These are phyloP conservation scores for Actinopyga echinites DNA, from an alignment of 53 echinoderm and acorn worm genomes.

Conservation along the genomic window DNA sequence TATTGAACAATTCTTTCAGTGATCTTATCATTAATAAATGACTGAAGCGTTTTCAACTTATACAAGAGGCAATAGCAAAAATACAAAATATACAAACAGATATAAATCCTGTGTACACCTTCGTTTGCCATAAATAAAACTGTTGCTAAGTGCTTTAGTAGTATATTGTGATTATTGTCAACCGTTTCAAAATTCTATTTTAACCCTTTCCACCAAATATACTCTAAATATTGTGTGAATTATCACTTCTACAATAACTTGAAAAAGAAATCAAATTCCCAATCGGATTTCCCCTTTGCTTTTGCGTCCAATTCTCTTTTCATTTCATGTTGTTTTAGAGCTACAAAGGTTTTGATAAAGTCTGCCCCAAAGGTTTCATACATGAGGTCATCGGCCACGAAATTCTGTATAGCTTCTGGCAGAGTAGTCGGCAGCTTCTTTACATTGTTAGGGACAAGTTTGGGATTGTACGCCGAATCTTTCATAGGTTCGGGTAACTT, in stretches of 20 bases:
- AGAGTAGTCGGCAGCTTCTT: constrained; percentile 56
- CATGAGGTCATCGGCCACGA: constrained; percentile 62
- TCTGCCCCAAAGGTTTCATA: constrained; percentile 67
- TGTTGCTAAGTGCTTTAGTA: too few species aligned
- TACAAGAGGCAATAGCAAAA: too few species aligned
- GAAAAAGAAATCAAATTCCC: constrained; percentile 56
- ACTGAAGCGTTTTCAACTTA: too few species aligned
- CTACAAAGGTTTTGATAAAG: constrained; percentile 66
- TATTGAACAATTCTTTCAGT: too few species aligned
- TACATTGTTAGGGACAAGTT: constrained; percentile 42
- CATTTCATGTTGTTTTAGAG: constrained; percentile 49
- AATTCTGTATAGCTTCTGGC: constrained; percentile 59
- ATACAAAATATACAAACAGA: too few species aligned
- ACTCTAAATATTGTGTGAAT: neutral
- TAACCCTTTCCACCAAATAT: too few species aligned
- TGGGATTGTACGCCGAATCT: constrained; percentile 49
- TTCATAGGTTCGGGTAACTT: constrained; percentile 42
- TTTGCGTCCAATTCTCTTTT: constrained; percentile 49
- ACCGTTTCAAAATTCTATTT: too few species aligned
- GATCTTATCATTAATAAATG: too few species aligned
- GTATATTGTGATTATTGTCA: too few species aligned
- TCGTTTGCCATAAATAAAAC: too few species aligned
- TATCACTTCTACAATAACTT: constrained; percentile 27
- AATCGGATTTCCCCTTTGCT: constrained; percentile 33
- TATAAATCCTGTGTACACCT: too few species aligned